phyloP scores from a whole-genome alignment of 2,888 invertebrate species.

The Chironomus riparius region DNA sequence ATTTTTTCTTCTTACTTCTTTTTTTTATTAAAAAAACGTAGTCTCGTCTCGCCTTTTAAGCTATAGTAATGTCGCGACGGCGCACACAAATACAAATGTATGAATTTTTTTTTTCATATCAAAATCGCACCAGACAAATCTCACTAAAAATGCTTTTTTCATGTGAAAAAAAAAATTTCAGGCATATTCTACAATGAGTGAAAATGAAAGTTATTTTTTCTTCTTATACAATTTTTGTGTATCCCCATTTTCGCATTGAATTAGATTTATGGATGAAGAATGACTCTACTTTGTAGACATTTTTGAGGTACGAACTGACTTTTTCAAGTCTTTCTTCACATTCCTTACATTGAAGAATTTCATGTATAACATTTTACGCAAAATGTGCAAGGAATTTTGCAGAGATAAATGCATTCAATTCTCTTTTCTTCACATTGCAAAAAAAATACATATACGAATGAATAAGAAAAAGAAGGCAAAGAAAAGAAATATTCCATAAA shows the following conservation, averaged over 20 bases:
- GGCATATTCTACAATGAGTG: background rate
- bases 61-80: slow-evolving; percentile 25
- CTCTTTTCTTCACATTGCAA: background rate
- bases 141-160: slow-evolving; percentile 16
- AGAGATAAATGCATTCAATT: background rate
- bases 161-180: background rate
- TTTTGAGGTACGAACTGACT: background rate
- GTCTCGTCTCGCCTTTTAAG: slow-evolving; percentile 18
- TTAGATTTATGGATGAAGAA: too few species aligned
- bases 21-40: slow-evolving; percentile 11
- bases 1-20: background rate
- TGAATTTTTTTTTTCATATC: slow-evolving; percentile 7
- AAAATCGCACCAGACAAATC: slow-evolving; percentile 27
- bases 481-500: background rate
- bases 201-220: background rate
- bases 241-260: background rate
- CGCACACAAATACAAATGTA: slow-evolving; percentile 15
- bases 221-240: background rate
- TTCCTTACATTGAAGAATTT: too few species aligned
- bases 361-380: background rate
- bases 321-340: too few species aligned
- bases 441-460: background rate
- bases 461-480: background rate
- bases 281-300: background rate
- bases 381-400: background rate